Percentiles rank a stretch among this genome's conserved stretches.
phyloP scores from a whole-genome alignment of 2,113 vertebrate species.

The Amphiprion ocellaris region DNA sequence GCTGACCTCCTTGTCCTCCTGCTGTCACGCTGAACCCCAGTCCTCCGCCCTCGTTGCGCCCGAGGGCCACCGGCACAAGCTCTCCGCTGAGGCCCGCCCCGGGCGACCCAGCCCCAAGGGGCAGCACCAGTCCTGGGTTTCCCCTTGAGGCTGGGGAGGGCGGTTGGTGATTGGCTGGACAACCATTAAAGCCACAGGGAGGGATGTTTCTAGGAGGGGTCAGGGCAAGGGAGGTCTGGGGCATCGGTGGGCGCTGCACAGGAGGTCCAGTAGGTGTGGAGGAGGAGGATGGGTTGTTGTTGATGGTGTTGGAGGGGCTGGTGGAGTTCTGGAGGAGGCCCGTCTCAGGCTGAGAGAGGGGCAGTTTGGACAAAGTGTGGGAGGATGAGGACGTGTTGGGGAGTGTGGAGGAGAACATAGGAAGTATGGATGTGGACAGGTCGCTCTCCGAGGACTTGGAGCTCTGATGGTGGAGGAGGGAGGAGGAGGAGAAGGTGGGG shows the following conservation, averaged over 20 bases:
- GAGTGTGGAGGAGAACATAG: conserved; percentile 60
- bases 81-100: conserved; percentile 58
- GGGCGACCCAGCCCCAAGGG: conserved; percentile 14
- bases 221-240: conserved; percentile 49
- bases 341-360: conserved; percentile 66
- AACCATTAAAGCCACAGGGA: conserved; percentile 79
- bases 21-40: conserved; percentile 83
- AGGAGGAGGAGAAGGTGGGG: conserved; percentile 66
- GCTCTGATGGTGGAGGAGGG: conserved; percentile 70
- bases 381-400: conserved; percentile 61
- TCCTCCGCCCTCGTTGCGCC: conserved; percentile 75
- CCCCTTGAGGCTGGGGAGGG: conserved; percentile 45
- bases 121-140: conserved; percentile 51
- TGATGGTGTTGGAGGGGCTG: conserved; percentile 11
- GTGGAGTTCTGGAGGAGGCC: conserved; percentile 50
- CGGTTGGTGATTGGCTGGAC: conserved; percentile 70
- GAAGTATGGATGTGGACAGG: conserved; percentile 75
- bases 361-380: conserved; percentile 55
- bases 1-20: conserved; percentile 80
- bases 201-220: conserved; percentile 66
- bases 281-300: conserved; percentile 37
- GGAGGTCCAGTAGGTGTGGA: conserved; percentile 51
- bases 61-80: conserved; percentile 82
- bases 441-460: conserved; percentile 82
- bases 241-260: conserved; percentile 50